Percentiles rank a stretch among this genome's conserved stretches.
Evolutionary conservation across 1,140 invertebrate genomes (phyloP).

Genomic region (Triops longicaudatus): DNA sequence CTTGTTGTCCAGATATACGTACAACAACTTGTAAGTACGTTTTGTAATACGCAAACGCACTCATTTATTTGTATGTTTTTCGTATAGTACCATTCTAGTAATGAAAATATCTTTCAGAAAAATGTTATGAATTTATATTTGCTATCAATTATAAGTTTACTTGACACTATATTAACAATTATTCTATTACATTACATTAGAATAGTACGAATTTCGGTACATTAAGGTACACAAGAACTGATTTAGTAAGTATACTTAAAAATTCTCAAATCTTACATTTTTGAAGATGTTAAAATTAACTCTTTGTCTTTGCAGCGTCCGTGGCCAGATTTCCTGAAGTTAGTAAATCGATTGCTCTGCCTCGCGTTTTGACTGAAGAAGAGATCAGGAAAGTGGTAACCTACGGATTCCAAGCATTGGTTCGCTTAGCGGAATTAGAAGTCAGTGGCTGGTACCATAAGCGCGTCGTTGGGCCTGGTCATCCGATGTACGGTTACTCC

Average conservation of each 20-base stretch:
- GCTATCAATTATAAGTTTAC: too few species aligned
- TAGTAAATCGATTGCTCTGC: constrained; percentile 25
- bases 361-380: constrained; percentile 9
- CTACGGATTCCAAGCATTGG: background rate
- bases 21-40: constrained; percentile 21
- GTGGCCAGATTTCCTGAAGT: constrained; percentile 27
- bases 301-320: constrained; percentile 19
- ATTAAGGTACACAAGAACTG: too few species aligned
- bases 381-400: constrained; percentile 18
- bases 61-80: constrained; percentile 9
- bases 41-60: too few species aligned
- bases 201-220: too few species aligned
- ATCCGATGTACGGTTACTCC: constrained; percentile 20
- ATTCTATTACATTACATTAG: too few species aligned
- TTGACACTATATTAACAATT: too few species aligned
- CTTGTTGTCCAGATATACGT: constrained; percentile 26
- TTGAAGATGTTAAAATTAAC: too few species aligned
- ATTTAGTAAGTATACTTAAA: too few species aligned
- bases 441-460: constrained; percentile 20
- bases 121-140: too few species aligned
- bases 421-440: constrained; percentile 20
- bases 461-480: background rate
- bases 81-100: too few species aligned
- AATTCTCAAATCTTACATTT: too few species aligned
- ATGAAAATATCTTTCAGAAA: too few species aligned